Percentiles rank a stretch among this genome's conserved stretches.
phyloP scores from a whole-genome alignment of 2,888 invertebrate genomes.

The Pogonocherus hispidulus region DNA sequence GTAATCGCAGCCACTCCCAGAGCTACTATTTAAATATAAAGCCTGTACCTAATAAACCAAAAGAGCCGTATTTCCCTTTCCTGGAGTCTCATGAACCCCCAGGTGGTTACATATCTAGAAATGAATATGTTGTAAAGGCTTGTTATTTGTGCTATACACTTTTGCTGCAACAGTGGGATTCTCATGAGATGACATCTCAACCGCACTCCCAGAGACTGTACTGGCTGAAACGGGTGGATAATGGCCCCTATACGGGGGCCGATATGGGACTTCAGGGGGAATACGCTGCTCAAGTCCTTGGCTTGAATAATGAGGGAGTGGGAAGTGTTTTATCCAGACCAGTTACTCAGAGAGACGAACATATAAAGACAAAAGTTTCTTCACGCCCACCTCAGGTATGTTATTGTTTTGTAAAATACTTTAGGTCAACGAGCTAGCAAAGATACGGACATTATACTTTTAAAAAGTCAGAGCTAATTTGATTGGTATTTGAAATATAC shows the following conservation, averaged over 20 bases:
- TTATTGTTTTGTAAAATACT: too few species aligned
- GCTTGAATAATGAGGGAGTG: slow-evolving; percentile 75
- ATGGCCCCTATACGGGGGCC: slow-evolving; percentile 89
- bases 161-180: slow-evolving; percentile 92
- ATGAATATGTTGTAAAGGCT: slow-evolving; percentile 73
- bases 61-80: slow-evolving; percentile 92
- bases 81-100: slow-evolving; percentile 91
- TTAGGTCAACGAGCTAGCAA: too few species aligned
- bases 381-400: slow-evolving; percentile 55
- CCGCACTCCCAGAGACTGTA: slow-evolving; percentile 91
- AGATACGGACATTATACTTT: too few species aligned
- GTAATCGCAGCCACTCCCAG: slow-evolving; percentile 77
- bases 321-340: slow-evolving; percentile 27
- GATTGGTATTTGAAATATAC: too few species aligned
- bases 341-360: slow-evolving; percentile 52
- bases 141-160: slow-evolving; percentile 91
- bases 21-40: slow-evolving; percentile 76
- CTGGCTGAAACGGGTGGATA: slow-evolving; percentile 93
- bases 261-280: slow-evolving; percentile 90
- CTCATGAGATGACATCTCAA: slow-evolving; percentile 84
- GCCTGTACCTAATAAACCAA: slow-evolving; percentile 77
- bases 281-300: slow-evolving; percentile 91
- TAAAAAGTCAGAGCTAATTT: too few species aligned
- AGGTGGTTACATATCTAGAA: slow-evolving; percentile 74
- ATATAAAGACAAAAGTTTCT: slow-evolving; percentile 57